Conservation (phyloP, 2,797 vertebrate genomes). For the Sebastes minor region DNA sequence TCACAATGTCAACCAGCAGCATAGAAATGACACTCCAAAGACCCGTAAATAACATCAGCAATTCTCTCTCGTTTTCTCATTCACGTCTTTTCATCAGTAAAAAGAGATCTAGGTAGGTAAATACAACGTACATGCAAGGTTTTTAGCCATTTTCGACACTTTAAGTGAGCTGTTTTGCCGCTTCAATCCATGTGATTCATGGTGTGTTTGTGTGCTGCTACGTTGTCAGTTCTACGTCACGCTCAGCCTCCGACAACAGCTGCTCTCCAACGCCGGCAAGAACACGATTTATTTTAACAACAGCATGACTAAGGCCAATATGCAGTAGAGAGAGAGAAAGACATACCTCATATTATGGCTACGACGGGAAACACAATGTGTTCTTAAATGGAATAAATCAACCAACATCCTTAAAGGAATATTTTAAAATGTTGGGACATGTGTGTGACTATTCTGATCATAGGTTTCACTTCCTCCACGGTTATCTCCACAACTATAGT, state of each 20-base stretch:
- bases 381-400: neutral
- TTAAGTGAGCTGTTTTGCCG: neutral
- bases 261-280: neutral
- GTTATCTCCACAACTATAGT: too few relatives aligned
- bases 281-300: neutral
- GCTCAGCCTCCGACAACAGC: neutral
- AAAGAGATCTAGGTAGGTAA: neutral
- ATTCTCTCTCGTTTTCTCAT: neutral
- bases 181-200: neutral
- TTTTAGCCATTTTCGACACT: neutral
- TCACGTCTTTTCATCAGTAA: neutral
- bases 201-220: neutral
- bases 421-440: neutral
- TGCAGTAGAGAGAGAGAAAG: neutral
- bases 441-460: too few relatives aligned
- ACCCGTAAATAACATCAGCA: slow-evolving; percentile 19
- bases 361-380: neutral
- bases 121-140: neutral
- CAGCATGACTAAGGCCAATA: neutral
- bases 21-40: slow-evolving; percentile 12
- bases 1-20: too few relatives aligned
- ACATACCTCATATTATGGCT: neutral
- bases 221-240: neutral
- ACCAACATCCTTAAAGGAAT: neutral
- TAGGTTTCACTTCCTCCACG: too few relatives aligned